Conservation (phyloP, 92 coral and sea anemone species). For the Parazoanthus swiftii region DNA sequence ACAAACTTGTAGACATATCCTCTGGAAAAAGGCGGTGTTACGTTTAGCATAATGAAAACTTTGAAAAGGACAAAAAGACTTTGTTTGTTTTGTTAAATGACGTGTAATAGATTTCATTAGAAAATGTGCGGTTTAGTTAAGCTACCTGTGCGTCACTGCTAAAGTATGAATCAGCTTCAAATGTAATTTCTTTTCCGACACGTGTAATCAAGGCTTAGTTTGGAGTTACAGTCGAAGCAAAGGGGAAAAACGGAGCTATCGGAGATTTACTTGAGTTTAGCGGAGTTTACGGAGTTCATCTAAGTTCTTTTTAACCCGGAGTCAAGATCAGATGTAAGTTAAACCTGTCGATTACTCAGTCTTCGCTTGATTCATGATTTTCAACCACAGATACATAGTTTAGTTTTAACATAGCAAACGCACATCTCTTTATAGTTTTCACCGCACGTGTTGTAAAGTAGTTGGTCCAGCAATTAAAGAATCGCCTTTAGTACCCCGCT, state of each 20-base stretch:
- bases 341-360: no score
- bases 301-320: no score
- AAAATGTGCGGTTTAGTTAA: slow-evolving; percentile 6
- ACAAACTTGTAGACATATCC: no score
- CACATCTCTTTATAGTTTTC: background rate
- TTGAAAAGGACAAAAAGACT: background rate
- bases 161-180: background rate
- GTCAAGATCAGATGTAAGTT: no score
- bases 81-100: background rate
- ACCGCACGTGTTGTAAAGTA: slow-evolving; percentile 8
- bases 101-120: background rate
- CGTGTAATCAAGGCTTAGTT: slow-evolving; percentile 1
- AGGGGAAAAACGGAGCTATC: background rate
- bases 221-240: slow-evolving; percentile 2
- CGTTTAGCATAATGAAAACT: slow-evolving; percentile 6
- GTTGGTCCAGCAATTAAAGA: no score
- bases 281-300: slow-evolving; percentile 1
- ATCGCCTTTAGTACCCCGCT: no score
- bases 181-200: slow-evolving; percentile 8
- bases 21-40: background rate
- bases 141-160: slow-evolving; percentile 2
- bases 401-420: slow-evolving; percentile 10
- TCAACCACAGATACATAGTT: no score
- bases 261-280: slow-evolving; percentile 1
- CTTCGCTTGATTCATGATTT: no score